Evolutionary conservation across 2,797 vertebrate genomes (phyloP).

Genomic region (Sebastes melanostomus): DNA sequence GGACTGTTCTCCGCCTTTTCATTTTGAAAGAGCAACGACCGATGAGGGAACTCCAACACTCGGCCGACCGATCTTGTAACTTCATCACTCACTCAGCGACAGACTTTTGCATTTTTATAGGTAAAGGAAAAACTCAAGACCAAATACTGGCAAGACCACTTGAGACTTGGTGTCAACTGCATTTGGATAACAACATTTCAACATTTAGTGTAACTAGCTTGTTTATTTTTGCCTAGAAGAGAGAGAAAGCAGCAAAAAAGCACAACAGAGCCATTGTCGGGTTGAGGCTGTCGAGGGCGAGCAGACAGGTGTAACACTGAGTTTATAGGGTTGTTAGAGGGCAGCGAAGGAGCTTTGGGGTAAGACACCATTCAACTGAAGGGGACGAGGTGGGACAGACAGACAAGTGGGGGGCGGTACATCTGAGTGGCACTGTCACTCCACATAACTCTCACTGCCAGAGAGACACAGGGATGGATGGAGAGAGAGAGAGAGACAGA

Average conservation of each 20-base stretch:
- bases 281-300: neutral
- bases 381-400: neutral
- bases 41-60: no score
- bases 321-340: slow-evolving; percentile 19
- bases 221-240: neutral
- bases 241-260: slow-evolving; percentile 5
- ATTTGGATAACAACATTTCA: neutral
- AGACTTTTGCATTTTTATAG: no score
- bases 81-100: no score
- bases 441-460: slow-evolving; percentile 34
- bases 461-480: slow-evolving; percentile 3
- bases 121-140: neutral
- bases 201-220: neutral
- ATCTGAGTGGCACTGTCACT: slow-evolving; percentile 34
- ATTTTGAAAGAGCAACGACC: no score
- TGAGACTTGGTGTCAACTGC: neutral
- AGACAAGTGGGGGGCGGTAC: neutral
- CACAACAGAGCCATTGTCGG: slow-evolving; percentile 11
- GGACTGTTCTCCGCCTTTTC: no score
- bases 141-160: neutral
- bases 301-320: slow-evolving; percentile 31
- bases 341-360: neutral
- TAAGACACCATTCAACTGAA: neutral
- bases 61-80: no score
- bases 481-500: neutral